Evolutionary conservation across 1,140 invertebrate species (phyloP).

Genomic region (Caenorhabditis inopinata): DNA sequence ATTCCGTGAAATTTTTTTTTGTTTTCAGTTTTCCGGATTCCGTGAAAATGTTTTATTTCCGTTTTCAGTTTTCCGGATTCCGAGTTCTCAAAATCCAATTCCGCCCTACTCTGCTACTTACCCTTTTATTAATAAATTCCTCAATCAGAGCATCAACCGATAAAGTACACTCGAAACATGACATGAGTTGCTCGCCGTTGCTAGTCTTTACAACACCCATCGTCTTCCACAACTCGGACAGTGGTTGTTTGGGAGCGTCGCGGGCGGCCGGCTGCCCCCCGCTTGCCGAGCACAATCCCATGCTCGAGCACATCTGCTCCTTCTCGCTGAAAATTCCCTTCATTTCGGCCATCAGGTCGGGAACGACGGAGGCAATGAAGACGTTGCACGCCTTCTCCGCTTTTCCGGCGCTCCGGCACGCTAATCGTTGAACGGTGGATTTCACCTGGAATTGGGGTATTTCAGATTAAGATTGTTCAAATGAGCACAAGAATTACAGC

Average conservation of each 20-base stretch:
- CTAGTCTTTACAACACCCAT: slow-evolving; percentile 15
- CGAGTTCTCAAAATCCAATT: no score
- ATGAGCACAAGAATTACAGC: no score
- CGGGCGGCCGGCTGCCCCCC: neutral
- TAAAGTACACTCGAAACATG: slow-evolving; percentile 50
- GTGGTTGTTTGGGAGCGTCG: neutral
- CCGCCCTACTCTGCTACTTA: no score
- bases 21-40: no score
- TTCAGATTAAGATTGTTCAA: no score
- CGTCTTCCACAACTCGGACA: neutral
- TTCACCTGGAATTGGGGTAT: neutral
- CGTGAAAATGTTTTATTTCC: no score
- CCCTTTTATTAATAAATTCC: neutral
- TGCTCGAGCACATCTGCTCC: neutral
- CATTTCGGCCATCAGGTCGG: slow-evolving; percentile 3
- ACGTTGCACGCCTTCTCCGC: slow-evolving; percentile 8
- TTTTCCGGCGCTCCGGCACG: neutral
- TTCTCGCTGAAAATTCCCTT: neutral
- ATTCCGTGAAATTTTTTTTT: no score
- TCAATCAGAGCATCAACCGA: slow-evolving; percentile 35
- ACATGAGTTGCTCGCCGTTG: slow-evolving; percentile 37
- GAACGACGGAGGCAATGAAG: neutral
- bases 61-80: no score
- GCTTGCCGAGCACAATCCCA: neutral
- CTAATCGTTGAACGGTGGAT: neutral